Evolutionary conservation across 2,113 vertebrate genomes (phyloP).

Genomic region (Scomber scombrus): DNA sequence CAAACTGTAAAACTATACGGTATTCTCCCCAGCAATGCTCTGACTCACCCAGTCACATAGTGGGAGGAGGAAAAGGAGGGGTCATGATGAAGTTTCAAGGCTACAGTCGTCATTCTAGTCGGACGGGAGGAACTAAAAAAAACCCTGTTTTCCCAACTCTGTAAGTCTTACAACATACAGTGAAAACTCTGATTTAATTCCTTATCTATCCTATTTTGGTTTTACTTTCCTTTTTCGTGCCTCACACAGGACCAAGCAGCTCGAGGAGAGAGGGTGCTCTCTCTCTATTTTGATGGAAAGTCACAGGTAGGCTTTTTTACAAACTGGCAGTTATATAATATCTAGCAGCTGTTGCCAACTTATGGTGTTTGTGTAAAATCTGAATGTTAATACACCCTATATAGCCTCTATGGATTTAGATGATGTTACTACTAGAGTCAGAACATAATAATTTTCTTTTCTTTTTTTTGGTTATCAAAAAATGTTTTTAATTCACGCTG

Average conservation of each 20-base stretch:
- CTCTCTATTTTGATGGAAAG: background rate
- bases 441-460: too few species aligned
- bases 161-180: background rate
- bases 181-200: background rate
- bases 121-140: background rate
- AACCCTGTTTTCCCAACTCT: background rate
- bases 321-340: background rate
- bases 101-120: too few species aligned
- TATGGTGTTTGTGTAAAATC: background rate
- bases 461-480: background rate
- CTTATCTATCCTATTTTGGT: too few species aligned
- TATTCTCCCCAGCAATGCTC: background rate
- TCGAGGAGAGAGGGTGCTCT: background rate
- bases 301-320: slow-evolving; percentile 37
- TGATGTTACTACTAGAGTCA: background rate
- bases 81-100: background rate
- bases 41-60: background rate
- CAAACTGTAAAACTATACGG: background rate
- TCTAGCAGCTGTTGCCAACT: background rate
- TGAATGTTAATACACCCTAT: background rate
- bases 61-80: background rate
- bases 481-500: too few species aligned
- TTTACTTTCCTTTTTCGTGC: background rate
- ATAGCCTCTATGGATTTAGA: background rate
- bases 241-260: background rate